Conservation (phyloP, 2,888 invertebrate genomes). For the Brachylomia viminalis region DNA sequence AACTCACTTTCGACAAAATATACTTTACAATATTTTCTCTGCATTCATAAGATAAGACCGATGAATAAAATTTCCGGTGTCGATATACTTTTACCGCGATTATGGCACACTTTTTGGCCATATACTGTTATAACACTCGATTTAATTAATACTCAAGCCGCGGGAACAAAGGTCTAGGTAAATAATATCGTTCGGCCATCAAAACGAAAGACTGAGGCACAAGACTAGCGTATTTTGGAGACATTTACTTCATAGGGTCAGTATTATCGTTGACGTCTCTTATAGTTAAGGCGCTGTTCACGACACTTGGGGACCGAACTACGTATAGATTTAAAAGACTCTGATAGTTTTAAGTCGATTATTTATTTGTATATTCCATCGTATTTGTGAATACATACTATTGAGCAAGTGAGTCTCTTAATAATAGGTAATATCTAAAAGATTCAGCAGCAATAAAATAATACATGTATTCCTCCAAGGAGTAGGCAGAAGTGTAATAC, state of each 20-base stretch:
- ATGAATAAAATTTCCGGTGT: too few relatives aligned
- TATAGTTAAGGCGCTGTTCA: constrained; percentile 27
- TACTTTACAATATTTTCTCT: too few relatives aligned
- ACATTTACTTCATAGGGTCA: constrained; percentile 56
- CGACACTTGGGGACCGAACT: constrained; percentile 29
- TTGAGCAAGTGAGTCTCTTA: not conserved
- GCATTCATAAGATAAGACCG: too few relatives aligned
- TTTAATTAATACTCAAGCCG: not conserved
- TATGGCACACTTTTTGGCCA: not conserved
- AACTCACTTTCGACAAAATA: too few relatives aligned
- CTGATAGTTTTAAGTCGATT: constrained; percentile 38
- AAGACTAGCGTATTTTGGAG: constrained; percentile 72
- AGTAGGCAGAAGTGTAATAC: not conserved
- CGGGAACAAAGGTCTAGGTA: constrained; percentile 32
- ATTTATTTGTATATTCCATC: constrained; percentile 22
- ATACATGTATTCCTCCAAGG: not conserved
- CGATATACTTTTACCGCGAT: not conserved
- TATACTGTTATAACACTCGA: not conserved
- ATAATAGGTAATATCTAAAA: not conserved
- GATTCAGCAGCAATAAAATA: not conserved
- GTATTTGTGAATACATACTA: not conserved
- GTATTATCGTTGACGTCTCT: constrained; percentile 48
- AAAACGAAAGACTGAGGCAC: constrained; percentile 72
- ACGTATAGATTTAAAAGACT: constrained; percentile 49
- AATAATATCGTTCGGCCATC: constrained; percentile 55